Evolutionary conservation across 37 sponge, comb jelly and placozoan species (phyloP), one percentile per base, ranked within the genome.

Genomic region (Ianthella basta): DNA sequence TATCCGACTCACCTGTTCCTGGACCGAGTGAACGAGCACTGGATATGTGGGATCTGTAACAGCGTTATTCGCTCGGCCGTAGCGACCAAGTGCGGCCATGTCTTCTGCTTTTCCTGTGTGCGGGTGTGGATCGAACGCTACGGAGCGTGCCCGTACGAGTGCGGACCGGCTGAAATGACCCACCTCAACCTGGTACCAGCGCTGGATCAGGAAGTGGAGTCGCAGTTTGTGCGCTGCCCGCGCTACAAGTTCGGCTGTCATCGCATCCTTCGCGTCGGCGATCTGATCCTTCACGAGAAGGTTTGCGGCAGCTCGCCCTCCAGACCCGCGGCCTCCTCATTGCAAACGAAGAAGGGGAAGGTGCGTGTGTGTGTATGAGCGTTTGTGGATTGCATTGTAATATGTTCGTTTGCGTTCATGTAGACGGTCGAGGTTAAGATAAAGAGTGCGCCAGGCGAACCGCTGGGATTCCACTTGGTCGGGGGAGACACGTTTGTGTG

Each of bases 1-100:
- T 94, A 90, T 32, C 88, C 94, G 0, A 40, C 80, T 4, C 86
- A 88, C 24, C 80, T 85, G 84, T 94, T 94, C 54, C 83, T 80
- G 33, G 91, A 90, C 14, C 87, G 60, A 1, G 34, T 90, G 0
- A 85, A 87, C 35, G 83, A 83, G 21, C n/a, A 74, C 32, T 70
- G 85, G 55, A 85, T 82, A 23, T 94, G 94, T 83, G 88, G 86
- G 0, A 83, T 94, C 20, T 94, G 94, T 61, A 56, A 79, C 21
- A 83, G 83, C 14, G 91, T 94, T 2, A 65, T 94, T 32, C 60
- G 83, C 29, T 80, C 77, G 18, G 80, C 94, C 6, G 65, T 75
- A 16, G 40, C 80, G 36, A 94, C 94, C 3, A 55, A 50, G n/a
- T 94, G 94, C 65, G 91, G 89, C 1, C 88, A 88, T 37, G 72